Evolutionary conservation across 2,888 invertebrate species (phyloP).

Genomic region (Tupiocoris notatus): DNA sequence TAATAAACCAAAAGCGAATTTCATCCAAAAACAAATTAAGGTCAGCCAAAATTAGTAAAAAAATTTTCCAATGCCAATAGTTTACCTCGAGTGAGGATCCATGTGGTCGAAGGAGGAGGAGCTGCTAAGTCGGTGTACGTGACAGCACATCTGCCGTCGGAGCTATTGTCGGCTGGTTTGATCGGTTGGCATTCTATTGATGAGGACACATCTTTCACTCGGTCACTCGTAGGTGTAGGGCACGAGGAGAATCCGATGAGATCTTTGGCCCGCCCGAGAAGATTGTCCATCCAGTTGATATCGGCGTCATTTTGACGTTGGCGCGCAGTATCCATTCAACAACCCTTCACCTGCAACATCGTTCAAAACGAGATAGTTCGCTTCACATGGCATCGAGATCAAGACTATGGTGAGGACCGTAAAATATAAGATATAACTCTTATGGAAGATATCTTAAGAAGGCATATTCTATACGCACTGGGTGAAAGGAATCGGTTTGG

Average conservation of each 20-base stretch:
- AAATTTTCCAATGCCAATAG: too few relatives aligned
- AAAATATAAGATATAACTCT: too few relatives aligned
- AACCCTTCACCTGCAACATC: conserved; percentile 23
- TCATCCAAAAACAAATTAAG: too few relatives aligned
- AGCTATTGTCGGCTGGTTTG: conserved; percentile 7
- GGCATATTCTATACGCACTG: too few relatives aligned
- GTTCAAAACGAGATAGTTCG: too few relatives aligned
- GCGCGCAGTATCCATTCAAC: conserved; percentile 36
- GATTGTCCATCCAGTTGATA: conserved; percentile 36
- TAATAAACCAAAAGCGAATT: too few relatives aligned
- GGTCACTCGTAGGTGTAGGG: conserved; percentile 5
- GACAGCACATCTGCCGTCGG: conserved; percentile 19
- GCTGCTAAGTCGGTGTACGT: conserved; percentile 23
- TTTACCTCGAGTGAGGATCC: conserved; percentile 24
- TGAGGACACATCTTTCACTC: conserved; percentile 13
- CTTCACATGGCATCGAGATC: too few relatives aligned
- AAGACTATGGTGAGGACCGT: too few relatives aligned
- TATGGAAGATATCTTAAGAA: too few relatives aligned
- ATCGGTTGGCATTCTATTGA: conserved; percentile 35
- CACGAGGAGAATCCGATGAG: conserved; percentile 31
- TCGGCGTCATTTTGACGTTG: conserved; percentile 26
- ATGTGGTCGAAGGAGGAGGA: conserved; percentile 18
- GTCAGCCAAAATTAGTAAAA: too few relatives aligned
- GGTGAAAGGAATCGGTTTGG: too few relatives aligned
- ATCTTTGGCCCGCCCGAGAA: conserved; percentile 28